Conservation (phyloP, 2,797 vertebrate genomes). For the Peromyscus attwateri region DNA sequence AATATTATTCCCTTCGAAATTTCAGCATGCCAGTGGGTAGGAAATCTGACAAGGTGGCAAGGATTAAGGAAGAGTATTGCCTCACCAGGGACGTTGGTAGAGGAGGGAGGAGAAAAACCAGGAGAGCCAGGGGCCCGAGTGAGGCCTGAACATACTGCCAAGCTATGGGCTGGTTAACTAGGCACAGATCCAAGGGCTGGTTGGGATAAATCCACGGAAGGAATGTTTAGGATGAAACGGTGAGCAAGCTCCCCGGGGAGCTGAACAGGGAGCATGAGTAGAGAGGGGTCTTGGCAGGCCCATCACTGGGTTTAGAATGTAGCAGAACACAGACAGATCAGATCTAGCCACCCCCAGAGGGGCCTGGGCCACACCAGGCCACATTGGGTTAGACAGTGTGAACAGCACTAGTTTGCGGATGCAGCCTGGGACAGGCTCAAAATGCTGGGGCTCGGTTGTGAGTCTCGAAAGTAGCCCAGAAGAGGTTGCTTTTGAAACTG, state of each 20-base stretch:
- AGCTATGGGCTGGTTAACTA: neutral
- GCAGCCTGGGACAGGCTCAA: neutral
- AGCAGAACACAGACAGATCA: neutral
- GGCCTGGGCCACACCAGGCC: neutral
- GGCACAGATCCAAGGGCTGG: neutral
- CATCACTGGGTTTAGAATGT: neutral
- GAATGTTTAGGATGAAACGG: neutral
- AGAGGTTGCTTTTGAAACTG: neutral
- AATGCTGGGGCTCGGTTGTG: neutral
- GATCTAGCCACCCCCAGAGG: slow-evolving; percentile 48
- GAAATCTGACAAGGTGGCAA: neutral
- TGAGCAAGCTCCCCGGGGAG: neutral
- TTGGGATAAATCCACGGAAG: neutral
- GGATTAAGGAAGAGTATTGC: neutral
- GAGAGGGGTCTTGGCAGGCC: neutral
- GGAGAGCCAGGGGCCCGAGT: neutral
- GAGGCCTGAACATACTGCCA: neutral
- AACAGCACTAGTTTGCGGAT: neutral
- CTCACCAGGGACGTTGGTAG: neutral
- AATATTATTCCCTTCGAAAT: neutral
- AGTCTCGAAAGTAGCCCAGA: neutral
- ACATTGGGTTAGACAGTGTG: neutral
- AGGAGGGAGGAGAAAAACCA: neutral
- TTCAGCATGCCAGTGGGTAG: neutral
- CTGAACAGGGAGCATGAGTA: neutral